phyloP scores from a whole-genome alignment of 37 sponge, comb jelly and placozoan species.

The Halisarca cf. caerulea region DNA sequence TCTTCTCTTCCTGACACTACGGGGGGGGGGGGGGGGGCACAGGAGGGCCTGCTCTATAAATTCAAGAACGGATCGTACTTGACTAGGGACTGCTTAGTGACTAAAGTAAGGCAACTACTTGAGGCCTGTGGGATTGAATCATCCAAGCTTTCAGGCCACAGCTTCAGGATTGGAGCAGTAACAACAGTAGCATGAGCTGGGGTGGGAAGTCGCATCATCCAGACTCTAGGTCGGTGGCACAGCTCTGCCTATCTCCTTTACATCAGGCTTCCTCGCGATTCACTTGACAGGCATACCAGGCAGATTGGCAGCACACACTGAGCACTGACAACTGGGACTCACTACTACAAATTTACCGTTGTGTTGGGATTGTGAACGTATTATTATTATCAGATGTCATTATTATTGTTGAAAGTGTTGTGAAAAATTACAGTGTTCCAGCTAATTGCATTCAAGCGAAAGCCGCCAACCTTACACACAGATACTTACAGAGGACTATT shows the following conservation, averaged over 20 bases:
- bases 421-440: too few species aligned
- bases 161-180: not conserved
- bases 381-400: too few species aligned
- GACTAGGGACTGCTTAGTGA: not conserved
- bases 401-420: too few species aligned
- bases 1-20: conserved; percentile 7
- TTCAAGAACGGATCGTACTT: not conserved
- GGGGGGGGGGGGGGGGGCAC: not conserved
- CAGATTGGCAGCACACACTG: too few species aligned
- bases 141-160: not conserved
- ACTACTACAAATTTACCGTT: too few species aligned
- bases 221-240: not conserved
- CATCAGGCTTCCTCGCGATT: not conserved
- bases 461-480: too few species aligned
- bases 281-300: too few species aligned
- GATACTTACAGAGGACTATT: too few species aligned
- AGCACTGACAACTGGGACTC: too few species aligned
- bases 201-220: not conserved
- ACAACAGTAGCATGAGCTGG: not conserved
- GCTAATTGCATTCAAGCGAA: too few species aligned
- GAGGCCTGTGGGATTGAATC: not conserved
- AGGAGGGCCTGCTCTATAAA: not conserved
- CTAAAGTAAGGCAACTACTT: not conserved
- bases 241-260: not conserved
- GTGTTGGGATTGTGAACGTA: too few species aligned